Base-by-base conservation (phyloP, 2,113 vertebrate species). In the Campylomormyrus numenius region DNA sequence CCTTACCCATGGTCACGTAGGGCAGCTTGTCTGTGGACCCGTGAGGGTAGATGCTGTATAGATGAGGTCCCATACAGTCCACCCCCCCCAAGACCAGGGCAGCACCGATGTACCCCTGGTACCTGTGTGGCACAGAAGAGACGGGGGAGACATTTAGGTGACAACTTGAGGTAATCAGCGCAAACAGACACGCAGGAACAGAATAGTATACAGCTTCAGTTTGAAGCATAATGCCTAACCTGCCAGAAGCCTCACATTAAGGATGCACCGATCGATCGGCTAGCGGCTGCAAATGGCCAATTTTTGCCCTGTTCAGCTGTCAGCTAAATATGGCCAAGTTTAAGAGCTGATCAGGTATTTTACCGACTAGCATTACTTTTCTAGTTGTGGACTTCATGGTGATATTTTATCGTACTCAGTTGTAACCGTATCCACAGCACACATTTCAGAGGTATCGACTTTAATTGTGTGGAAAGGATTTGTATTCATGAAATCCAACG, bases 31-130 rank as follows among this genome's bases (percentile, higher is more conserved):
- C 98, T 2, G 98, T 99, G 3, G 98, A 99, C 66, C 98, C 98
- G 0, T 99, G 98, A 48, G 98, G 98, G 93, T 99, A 98, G 92
- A 99, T 99, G 95, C 98, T 97, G 96, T 99, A 99, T 6, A 99
- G 97, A 90, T 99, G 98, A 56, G 98, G 97, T 0, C 98, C 98
- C 0, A 96, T 96, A 90, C 97, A 95, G 90, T 99, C 98, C 8
- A 99, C 96, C 21, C 98, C 98, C 13, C 98, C 98, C 27, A 99
- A 94, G 27, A 99, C 98, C 91, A 99, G 95, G 1, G 98, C 94
- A 1, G 98, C 98, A 0, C 98, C 98, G 15, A 99, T 99, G 94
- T 99, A 98, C 91, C 98, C 98, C 93, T 99, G 98, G 93, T 99
- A 99, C 95, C 98, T 99, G 93, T 58, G 85, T 0, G 88, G 85